Evolutionary conservation across 2,113 vertebrate genomes (phyloP).

Genomic region (Leucopsar rothschildi): DNA sequence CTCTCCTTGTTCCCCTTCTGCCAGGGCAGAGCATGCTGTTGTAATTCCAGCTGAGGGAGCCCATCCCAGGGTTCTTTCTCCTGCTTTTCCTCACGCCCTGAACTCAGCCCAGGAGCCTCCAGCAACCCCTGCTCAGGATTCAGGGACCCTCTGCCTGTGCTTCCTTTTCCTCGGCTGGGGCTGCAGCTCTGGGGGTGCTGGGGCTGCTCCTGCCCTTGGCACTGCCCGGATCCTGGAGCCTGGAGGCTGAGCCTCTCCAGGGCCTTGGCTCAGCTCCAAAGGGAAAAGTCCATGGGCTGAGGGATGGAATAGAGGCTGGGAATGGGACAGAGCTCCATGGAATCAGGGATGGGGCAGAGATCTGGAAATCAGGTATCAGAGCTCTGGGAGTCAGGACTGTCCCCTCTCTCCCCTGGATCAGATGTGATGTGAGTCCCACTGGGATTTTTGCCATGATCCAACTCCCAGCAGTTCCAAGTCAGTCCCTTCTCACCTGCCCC

Average conservation of each 20-base stretch:
- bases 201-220: background rate
- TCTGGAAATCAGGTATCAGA: background rate
- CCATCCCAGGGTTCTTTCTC: background rate
- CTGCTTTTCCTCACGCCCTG: background rate
- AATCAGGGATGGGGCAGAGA: background rate
- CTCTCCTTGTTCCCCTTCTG: background rate
- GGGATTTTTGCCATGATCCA: background rate
- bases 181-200: background rate
- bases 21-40: background rate
- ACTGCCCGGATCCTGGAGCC: fast-evolving
- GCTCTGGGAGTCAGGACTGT: background rate
- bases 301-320: background rate
- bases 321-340: too few species aligned
- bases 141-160: background rate
- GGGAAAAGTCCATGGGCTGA: fast-evolving
- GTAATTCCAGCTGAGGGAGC: background rate
- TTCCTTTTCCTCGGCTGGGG: background rate
- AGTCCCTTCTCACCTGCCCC: background rate
- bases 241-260: background rate
- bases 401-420: background rate
- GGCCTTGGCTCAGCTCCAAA: background rate
- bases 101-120: background rate
- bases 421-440: background rate
- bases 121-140: fast-evolving
- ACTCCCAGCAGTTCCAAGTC: fast-evolving